Base-by-base conservation (phyloP, 1,140 invertebrate species). In the Agraylea sexmaculata region DNA sequence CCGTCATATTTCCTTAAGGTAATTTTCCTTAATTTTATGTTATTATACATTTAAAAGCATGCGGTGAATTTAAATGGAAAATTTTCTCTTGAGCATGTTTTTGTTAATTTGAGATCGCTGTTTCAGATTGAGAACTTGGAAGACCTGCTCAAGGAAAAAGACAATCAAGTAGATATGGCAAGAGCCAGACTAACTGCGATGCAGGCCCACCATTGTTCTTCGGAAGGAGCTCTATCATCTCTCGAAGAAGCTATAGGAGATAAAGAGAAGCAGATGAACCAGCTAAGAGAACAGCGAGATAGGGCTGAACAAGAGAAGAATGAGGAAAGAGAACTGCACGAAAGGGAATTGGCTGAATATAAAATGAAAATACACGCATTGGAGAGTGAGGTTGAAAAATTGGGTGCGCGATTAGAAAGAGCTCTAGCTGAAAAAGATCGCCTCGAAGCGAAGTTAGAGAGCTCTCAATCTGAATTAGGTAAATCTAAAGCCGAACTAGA, bases 121-220 rank as follows among this genome's bases (percentile, higher is more conserved):
- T 34, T 62, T 29, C 63, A 95, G 89, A 91, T 96, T 60, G 93
- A 98, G 66, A 94, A 94, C 61, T 66, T 97, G 28, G 94, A 98
- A 71, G 92, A 95, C 57, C 70, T 94, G 32, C 70, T 98, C 8
- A 92, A 93, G 65, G 93, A 98, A 61, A 97, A 97, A 67, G 94
- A 98, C 61, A 92, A 93, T 60, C 90, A 96, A 70, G 85, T 98
- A 39, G 88, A 92, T 53, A 90, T 93, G 81, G 86, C 91, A 0
- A 73, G 90, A 47, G 83, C 87, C 11, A 75, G 91, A 39, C 60
- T 93, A 7, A 83, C 84, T 11, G 80, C 85, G 25, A 88, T 92
- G 77, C 88, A 92, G 70, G 85, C 86, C 5, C 87, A 92, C 54
- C 87, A 91, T 57, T 90, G 87, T 60, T 87, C 80, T 42, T 89